Evolutionary conservation across 2,888 invertebrate genomes (phyloP).

Genomic region (Morpho deidamia): DNA sequence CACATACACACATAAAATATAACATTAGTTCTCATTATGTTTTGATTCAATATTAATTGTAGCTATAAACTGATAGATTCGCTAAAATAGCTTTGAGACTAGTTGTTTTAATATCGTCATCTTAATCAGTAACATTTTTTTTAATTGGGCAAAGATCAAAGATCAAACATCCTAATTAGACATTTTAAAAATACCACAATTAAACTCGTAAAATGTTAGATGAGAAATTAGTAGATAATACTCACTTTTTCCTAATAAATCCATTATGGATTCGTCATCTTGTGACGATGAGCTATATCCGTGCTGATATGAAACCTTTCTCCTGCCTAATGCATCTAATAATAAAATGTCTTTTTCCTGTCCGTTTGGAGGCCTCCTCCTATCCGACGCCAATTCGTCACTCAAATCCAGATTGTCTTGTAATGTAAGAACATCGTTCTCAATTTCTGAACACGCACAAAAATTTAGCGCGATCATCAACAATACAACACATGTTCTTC

Average conservation of each 20-base stretch:
- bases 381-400: constrained; percentile 51
- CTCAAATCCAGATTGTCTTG: constrained; percentile 60
- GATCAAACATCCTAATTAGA: no score
- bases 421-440: constrained; percentile 66
- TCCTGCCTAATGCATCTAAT: constrained; percentile 84
- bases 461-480: constrained; percentile 35
- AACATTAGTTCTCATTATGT: no score
- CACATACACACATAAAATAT: no score
- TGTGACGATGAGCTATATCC: constrained; percentile 52
- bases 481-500: constrained; percentile 38
- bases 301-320: constrained; percentile 75
- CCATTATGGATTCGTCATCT: constrained; percentile 85
- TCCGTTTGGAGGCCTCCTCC: constrained; percentile 76
- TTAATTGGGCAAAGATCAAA: no score
- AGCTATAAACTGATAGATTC: no score
- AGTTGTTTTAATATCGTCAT: no score
- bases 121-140: no score
- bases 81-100: no score
- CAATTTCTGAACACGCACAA: constrained; percentile 48
- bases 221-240: constrained; percentile 26
- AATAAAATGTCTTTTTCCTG: constrained; percentile 88
- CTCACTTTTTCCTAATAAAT: constrained; percentile 91
- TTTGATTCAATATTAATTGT: no score
- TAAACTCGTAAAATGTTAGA: not conserved
- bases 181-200: not conserved